Base-by-base conservation (phyloP, 2,888 invertebrate species). In the Lochmaea capreae region DNA sequence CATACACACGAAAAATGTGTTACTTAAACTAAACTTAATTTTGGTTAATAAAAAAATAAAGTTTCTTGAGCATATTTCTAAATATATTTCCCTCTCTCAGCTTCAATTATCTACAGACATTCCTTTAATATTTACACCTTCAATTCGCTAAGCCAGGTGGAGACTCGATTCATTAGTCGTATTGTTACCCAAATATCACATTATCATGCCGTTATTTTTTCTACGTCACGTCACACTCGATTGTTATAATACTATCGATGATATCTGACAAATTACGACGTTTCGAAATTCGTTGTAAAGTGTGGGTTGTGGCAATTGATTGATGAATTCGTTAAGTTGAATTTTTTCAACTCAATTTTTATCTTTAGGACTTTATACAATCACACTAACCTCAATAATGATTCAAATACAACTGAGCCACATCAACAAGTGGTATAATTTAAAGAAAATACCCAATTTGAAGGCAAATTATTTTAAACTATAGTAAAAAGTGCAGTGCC, bases 251-350 rank as follows among this genome's bases (percentile, higher is more conserved):
- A 9, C 1, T 12, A 46, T 12, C 46, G 46, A 16, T 42, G 62
- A 63, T 43, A 43, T 63, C 16, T 63, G 62, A 63, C 62, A 63
- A 63, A 63, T 63, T 63, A 63, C 10, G n/a, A 16, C 54, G 18
- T 18, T 33, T 18, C 10, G 9, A 18, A 10, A 16, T 54, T 18
- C 54, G 54, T 54, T 18, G 3, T 16, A n/a, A 52, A n/a, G 2
- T 52, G 54, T 16, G 16, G n/a, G 16, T n/a, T 54, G 54, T 18
- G 18, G 16, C 3, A 33, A 8, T 54, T 54, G 1, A 18, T 54
- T n/a, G 18, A 16, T 16, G 8, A 9, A 18, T 18, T 18, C 18
- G 18, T 9, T 16, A 8, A 33, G 33, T 33, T 33, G 33, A 3
- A 22, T 22, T 22, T 22, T 22, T 3, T 22, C 22, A 22, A 33